Base-by-base conservation (phyloP, 1,140 invertebrate genomes). In the Arctopsyche grandis region DNA sequence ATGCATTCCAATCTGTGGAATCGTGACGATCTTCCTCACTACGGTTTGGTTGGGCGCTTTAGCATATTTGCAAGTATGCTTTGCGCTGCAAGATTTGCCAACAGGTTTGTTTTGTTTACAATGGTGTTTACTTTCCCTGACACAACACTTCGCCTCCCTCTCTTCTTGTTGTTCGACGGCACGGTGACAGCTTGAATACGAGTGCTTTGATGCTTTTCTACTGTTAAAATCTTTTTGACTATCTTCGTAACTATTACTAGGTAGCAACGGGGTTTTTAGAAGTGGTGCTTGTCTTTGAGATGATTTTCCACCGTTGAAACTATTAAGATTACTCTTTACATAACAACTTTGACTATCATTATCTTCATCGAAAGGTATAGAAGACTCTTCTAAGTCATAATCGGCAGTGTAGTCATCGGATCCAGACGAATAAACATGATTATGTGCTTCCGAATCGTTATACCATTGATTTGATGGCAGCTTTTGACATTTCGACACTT, bases 1-100 rank as follows among this genome's bases (percentile, higher is more conserved):
- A 24, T 76, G 74, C 74, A 76, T 76, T 56, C 74, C 74, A 63
- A 76, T 76, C 38, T 76, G 74, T 16, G 74, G 74, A 1, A 76
- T 76, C 14, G 74, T 76, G 16, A 76, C 46, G 19, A 76, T 76
- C 26, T 76, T 76, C 12, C 52, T 76, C 29, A 76, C 9, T 38
- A 76, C 63, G 10, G 73, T 75, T 73, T 46, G 69, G 29, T 73
- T 73, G 9, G 19, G 3, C 22, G 63, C 10, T 60, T 19, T 60
- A 1, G 1, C 73, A 44, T 76, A 56, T 16, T 76, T 60, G 19
- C 74, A 76, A 4, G 38, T 22, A 5, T 56, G 71, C 22, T 74
- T 74, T 10, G 74, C 12, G 26, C 63, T 76, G 58, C 56, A 76
- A 26, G 26, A 29, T 66, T 66, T 66, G 21, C 1, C 19, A 66